These are phyloP conservation scores for Aleiodes leptofemur DNA, from an alignment of 2,888 invertebrate genomes.

Conservation along the genomic window DNA sequence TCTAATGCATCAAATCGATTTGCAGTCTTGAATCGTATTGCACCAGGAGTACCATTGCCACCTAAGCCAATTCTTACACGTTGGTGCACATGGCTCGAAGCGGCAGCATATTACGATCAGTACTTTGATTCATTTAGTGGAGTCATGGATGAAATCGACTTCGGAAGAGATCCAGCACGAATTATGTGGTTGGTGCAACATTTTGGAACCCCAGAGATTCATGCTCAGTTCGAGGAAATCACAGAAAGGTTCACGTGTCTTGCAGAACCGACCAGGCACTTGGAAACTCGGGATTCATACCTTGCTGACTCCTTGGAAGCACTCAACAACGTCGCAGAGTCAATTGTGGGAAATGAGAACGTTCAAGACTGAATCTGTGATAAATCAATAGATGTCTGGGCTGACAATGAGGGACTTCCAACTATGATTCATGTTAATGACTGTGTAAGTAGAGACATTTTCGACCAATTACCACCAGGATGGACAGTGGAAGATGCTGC, in stretches of 20 bases:
- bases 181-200: too few species aligned
- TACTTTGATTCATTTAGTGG: neutral
- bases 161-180: neutral
- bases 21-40: neutral
- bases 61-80: slow-evolving; percentile 10
- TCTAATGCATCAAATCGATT: slow-evolving; percentile 3
- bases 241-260: too few species aligned
- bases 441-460: neutral
- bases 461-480: neutral
- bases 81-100: slow-evolving; percentile 10
- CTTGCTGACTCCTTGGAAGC: too few species aligned
- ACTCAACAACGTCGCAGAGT: too few species aligned
- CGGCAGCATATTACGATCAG: neutral
- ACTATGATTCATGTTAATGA: too few species aligned
- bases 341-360: neutral
- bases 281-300: slow-evolving; percentile 1
- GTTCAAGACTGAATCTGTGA: neutral
- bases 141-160: slow-evolving; percentile 1
- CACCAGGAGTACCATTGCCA: neutral
- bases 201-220: too few species aligned
- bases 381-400: neutral
- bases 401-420: too few species aligned
- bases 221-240: too few species aligned
- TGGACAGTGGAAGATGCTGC: slow-evolving; percentile 1
- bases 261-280: neutral